Conservation (phyloP, 2,888 invertebrate species). For the Itoplectis maculator region DNA sequence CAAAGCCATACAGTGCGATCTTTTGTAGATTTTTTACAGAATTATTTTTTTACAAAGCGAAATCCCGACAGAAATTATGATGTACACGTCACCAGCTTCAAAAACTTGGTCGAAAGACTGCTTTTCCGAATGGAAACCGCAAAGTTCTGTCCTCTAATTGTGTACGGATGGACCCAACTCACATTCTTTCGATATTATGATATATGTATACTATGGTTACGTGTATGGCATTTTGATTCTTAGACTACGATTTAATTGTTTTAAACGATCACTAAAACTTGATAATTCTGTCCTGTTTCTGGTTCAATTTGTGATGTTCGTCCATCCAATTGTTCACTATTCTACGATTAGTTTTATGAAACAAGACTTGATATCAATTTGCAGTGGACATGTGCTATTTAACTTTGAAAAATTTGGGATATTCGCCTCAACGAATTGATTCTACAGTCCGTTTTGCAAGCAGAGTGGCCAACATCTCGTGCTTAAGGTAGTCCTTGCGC, state of each 20-base stretch:
- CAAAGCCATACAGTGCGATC: too few species aligned
- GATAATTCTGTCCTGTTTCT: conserved; percentile 30
- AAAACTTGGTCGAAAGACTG: too few species aligned
- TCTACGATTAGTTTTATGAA: conserved; percentile 29
- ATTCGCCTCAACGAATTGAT: conserved; percentile 11
- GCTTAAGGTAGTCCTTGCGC: neutral
- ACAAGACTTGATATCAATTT: conserved; percentile 20
- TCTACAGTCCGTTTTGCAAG: neutral
- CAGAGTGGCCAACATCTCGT: neutral
- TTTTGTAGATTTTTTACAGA: too few species aligned
- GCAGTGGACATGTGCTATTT: conserved; percentile 12
- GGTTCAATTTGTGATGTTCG: conserved; percentile 27
- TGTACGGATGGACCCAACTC: neutral
- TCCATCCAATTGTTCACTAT: conserved; percentile 19
- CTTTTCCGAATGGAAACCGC: too few species aligned
- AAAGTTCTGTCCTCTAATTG: conserved; percentile 2
- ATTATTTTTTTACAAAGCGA: too few species aligned
- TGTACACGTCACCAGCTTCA: too few species aligned
- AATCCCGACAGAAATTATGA: too few species aligned
- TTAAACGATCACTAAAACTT: conserved; percentile 58
- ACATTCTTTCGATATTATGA: neutral
- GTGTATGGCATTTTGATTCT: conserved; percentile 56
- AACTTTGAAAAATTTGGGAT: conserved; percentile 39
- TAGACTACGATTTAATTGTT: conserved; percentile 38
- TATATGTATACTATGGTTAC: conserved; percentile 44